A percentile compares a stretch with the other conserved stretches of the same genome.
These are phyloP conservation scores for Microctenopoma stevenorrisi DNA, from an alignment of 2,797 vertebrate genomes.

Conservation along the genomic window DNA sequence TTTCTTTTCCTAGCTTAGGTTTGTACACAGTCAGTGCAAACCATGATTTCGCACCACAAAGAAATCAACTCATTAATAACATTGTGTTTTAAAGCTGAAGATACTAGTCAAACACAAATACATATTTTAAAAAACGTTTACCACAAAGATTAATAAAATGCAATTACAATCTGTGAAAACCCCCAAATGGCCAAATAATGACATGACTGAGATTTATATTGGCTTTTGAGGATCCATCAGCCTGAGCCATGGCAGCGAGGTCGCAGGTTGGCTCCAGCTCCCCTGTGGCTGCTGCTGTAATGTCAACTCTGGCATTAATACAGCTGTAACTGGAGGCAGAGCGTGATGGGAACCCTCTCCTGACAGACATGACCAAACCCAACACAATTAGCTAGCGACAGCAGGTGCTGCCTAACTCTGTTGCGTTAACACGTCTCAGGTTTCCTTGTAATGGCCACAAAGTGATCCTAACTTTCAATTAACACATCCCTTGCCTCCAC, in stretches of 20 bases:
- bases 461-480: conserved; percentile 94
- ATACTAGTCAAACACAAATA: neutral
- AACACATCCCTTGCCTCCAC: conserved; percentile 82
- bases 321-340: conserved; percentile 81
- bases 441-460: conserved; percentile 93
- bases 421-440: conserved; percentile 87
- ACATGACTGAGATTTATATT: conserved; percentile 62
- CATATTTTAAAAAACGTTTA: neutral
- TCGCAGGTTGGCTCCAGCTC: conserved; percentile 74
- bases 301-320: conserved; percentile 84
- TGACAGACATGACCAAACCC: conserved; percentile 85
- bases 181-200: conserved; percentile 43
- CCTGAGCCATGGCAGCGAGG: conserved; percentile 66
- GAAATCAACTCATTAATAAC: conserved; percentile 22
- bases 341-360: conserved; percentile 81
- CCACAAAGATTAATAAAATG: conserved; percentile 37
- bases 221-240: conserved; percentile 75
- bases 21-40: conserved; percentile 50
- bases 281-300: conserved; percentile 81
- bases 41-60: conserved; percentile 32
- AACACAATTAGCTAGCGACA: conserved; percentile 90
- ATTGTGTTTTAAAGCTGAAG: conserved; percentile 9
- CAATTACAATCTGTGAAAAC: conserved; percentile 43
- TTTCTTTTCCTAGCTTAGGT: conserved; percentile 36
- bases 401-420: conserved; percentile 88